Evolutionary conservation across 2,113 vertebrate species (phyloP).

Genomic region (Tricholaema leucomelas): DNA sequence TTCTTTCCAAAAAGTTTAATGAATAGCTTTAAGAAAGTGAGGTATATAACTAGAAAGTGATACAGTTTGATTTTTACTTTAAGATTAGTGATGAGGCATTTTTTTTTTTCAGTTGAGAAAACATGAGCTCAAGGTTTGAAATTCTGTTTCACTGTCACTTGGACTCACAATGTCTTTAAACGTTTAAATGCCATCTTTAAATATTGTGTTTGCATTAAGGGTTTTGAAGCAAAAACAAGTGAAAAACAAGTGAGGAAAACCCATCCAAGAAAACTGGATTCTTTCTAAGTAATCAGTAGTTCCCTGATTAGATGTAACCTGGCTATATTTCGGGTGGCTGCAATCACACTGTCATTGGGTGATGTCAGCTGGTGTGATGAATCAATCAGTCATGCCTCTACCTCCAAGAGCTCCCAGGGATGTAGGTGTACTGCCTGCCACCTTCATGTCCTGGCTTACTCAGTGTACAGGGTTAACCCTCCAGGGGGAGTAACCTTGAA

Average conservation of each 20-base stretch:
- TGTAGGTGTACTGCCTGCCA: background rate
- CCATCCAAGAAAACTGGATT: background rate
- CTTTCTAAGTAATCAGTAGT: background rate
- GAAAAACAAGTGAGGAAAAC: too few species aligned
- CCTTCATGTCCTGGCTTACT: background rate
- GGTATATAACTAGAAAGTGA: background rate
- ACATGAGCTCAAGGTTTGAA: background rate
- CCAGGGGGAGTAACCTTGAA: too few species aligned
- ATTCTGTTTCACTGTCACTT: background rate
- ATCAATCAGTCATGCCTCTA: background rate
- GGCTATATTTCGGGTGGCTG: background rate
- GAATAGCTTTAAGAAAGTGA: constrained; percentile 31
- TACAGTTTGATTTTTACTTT: constrained; percentile 13
- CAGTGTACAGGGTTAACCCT: too few species aligned
- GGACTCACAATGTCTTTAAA: background rate
- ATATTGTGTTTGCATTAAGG: background rate
- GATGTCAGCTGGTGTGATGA: background rate
- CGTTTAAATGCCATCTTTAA: too few species aligned
- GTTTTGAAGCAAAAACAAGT: background rate
- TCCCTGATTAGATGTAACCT: background rate
- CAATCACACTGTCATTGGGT: background rate
- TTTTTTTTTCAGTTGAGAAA: background rate
- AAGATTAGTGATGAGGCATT: background rate
- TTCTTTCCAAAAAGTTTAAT: constrained; percentile 11
- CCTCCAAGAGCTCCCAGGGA: accelerated